phyloP scores from a whole-genome alignment of 2,113 vertebrate genomes.

The Lepidiolamprologus cunningtoni region DNA sequence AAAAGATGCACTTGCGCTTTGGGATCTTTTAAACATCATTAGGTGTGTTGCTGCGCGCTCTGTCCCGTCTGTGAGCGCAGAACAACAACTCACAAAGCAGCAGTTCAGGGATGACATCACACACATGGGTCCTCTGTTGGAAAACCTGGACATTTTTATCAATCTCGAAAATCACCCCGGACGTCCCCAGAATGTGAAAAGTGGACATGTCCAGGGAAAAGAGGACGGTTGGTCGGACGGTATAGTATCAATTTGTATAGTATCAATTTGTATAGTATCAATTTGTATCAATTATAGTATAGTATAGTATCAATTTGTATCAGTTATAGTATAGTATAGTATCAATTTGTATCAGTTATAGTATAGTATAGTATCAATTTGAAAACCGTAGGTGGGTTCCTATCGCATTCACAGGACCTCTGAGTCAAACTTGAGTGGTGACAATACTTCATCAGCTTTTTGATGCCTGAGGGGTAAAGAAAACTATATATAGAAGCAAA shows the following conservation, averaged over 20 bases:
- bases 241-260: neutral
- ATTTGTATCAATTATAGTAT: too few relatives aligned
- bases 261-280: neutral
- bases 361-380: neutral
- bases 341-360: too few relatives aligned
- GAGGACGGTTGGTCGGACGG: neutral
- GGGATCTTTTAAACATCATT: neutral
- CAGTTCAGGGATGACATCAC: neutral
- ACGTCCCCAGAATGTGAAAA: neutral
- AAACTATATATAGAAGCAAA: neutral
- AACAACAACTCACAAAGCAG: neutral
- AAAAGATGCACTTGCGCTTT: neutral
- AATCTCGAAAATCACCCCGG: neutral
- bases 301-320: too few relatives aligned
- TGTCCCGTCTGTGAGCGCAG: neutral
- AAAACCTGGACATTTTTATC: neutral
- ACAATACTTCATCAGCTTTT: neutral
- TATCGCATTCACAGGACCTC: neutral
- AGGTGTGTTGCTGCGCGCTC: fast-evolving
- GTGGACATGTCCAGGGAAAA: neutral
- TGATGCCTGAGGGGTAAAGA: neutral
- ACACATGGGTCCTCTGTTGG: neutral
- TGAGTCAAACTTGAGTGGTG: neutral
- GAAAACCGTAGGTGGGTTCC: neutral
- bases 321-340: too few relatives aligned